phyloP scores from a whole-genome alignment of 2,113 vertebrate genomes.

The Herpetotheres cachinnans region DNA sequence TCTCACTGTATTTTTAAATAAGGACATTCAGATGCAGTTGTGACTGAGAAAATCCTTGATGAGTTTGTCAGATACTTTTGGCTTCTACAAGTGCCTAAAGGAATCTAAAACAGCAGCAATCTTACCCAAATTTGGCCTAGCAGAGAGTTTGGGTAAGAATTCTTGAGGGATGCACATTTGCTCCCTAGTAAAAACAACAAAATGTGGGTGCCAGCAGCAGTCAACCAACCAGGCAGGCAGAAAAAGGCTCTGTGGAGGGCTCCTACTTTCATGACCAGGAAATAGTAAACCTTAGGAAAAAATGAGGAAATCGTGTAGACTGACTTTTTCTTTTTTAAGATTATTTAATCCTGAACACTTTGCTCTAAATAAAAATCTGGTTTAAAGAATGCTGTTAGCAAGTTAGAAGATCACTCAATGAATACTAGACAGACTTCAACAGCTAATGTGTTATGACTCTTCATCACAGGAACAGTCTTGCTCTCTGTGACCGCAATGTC shows the following conservation, averaged over 20 bases:
- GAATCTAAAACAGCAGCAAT: background rate
- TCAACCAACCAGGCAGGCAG: background rate
- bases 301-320: background rate
- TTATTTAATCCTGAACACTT: background rate
- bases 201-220: background rate
- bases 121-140: too few species aligned
- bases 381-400: background rate
- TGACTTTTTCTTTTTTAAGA: background rate
- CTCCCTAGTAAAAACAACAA: background rate
- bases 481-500: background rate
- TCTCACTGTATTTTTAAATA: background rate
- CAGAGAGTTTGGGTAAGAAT: background rate
- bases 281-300: background rate
- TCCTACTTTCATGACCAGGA: background rate
- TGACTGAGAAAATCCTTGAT: background rate
- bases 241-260: background rate
- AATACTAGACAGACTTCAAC: background rate
- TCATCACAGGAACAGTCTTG: background rate
- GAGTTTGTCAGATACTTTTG: background rate
- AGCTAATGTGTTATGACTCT: accelerated
- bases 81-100: background rate
- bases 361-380: background rate
- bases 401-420: background rate
- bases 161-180: background rate
- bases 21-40: background rate